phyloP scores from a whole-genome alignment of 2,113 vertebrate species.

The Alethe castanea region DNA sequence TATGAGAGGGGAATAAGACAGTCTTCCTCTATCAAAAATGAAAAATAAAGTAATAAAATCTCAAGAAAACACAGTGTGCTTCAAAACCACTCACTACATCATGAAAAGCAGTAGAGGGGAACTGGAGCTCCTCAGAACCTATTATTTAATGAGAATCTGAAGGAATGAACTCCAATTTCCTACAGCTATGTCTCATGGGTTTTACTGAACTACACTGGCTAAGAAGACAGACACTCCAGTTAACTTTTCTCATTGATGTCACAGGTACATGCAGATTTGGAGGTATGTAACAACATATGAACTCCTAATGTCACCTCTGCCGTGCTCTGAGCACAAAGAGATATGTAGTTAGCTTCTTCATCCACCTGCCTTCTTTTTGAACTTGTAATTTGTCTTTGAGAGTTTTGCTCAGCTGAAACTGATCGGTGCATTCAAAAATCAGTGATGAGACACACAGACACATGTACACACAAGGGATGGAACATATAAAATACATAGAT shows the following conservation, averaged over 20 bases:
- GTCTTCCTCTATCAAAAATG: not conserved
- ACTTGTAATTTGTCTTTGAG: not conserved
- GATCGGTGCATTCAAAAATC: not conserved
- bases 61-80: not conserved
- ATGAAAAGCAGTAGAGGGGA: not conserved
- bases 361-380: not conserved
- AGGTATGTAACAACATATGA: not conserved
- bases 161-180: not conserved
- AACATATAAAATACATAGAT: not conserved
- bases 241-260: not conserved
- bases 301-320: not conserved
- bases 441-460: rapidly evolving
- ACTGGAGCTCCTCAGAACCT: not conserved
- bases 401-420: not conserved
- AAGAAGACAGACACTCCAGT: not conserved
- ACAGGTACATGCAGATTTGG: not conserved
- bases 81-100: not conserved
- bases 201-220: not conserved
- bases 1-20: not conserved
- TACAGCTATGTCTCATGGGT: not conserved
- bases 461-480: not conserved
- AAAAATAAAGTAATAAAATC: not conserved
- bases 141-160: not conserved
- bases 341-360: rapidly evolving
- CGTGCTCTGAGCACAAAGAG: not conserved